These are phyloP conservation scores for Poeciliopsis retropinna DNA, from an alignment of 2,113 vertebrate genomes.

Conservation along the genomic window DNA sequence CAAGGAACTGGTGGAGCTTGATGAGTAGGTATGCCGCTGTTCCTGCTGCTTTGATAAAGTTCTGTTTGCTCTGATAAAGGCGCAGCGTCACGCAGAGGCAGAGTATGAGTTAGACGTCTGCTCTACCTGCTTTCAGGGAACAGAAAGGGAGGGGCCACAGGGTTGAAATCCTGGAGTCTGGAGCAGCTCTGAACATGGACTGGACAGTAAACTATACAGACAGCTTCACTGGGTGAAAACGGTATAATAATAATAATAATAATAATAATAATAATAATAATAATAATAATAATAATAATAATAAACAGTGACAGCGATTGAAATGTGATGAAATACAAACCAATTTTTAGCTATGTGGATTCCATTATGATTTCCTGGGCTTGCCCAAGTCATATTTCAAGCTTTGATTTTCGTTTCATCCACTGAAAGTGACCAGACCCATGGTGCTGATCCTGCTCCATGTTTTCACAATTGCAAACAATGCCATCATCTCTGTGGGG, in stretches of 20 bases:
- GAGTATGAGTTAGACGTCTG: slow-evolving; percentile 44
- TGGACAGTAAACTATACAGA: slow-evolving; percentile 5
- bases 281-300: too few relatives aligned
- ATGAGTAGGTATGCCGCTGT: slow-evolving; percentile 10
- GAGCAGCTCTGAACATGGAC: slow-evolving; percentile 28
- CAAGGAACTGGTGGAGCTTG: slow-evolving; percentile 10
- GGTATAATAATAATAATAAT: background rate
- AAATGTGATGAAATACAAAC: slow-evolving; percentile 7
- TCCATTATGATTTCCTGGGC: background rate
- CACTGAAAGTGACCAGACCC: slow-evolving; percentile 2
- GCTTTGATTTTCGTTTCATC: background rate
- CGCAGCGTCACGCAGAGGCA: slow-evolving; percentile 55
- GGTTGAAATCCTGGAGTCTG: slow-evolving; percentile 54
- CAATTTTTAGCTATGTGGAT: background rate
- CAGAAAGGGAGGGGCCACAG: slow-evolving; percentile 27
- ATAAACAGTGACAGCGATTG: too few relatives aligned
- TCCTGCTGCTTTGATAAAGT: slow-evolving; percentile 46
- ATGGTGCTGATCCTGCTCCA: slow-evolving; percentile 35
- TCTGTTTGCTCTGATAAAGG: slow-evolving; percentile 52
- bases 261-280: background rate
- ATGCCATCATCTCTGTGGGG: slow-evolving; percentile 23
- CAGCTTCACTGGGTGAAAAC: background rate
- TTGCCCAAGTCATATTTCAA: background rate
- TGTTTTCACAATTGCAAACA: slow-evolving; percentile 43
- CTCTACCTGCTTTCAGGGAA: slow-evolving; percentile 56